phyloP scores from a whole-genome alignment of 2,113 vertebrate species.

The Lepisosteus oculatus region DNA sequence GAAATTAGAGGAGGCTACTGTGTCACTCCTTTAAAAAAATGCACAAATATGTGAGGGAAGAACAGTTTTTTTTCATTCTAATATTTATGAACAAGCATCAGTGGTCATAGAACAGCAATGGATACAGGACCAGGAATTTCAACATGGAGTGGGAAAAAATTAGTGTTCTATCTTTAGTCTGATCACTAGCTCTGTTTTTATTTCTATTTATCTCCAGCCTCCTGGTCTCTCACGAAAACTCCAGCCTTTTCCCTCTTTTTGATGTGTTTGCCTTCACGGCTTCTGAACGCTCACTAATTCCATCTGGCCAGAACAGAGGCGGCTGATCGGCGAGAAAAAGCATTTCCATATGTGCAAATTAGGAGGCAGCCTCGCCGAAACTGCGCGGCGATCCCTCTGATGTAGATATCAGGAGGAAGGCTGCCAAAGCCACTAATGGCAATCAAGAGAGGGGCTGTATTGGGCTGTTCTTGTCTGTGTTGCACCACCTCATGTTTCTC shows the following conservation, averaged over 20 bases:
- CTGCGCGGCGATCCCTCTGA: conserved; percentile 77
- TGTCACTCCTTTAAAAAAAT: too few relatives aligned
- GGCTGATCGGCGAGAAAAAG: conserved; percentile 83
- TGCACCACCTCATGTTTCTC: conserved; percentile 33
- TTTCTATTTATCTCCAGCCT: conserved; percentile 38
- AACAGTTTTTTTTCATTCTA: too few relatives aligned
- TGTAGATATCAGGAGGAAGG: conserved; percentile 63
- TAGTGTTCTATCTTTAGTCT: conserved; percentile 23
- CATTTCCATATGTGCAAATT: conserved; percentile 98
- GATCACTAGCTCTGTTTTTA: conserved; percentile 12
- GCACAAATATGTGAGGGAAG: too few relatives aligned
- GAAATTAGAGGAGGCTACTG: too few relatives aligned
- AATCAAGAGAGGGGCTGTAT: conserved; percentile 71
- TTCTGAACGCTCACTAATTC: conserved; percentile 92
- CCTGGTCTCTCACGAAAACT: conserved; percentile 27
- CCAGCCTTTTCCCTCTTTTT: conserved; percentile 50
- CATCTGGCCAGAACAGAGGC: conserved; percentile 98
- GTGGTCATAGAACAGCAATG: too few relatives aligned
- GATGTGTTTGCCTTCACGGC: conserved; percentile 94
- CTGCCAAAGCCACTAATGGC: conserved; percentile 85
- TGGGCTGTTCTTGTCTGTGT: conserved; percentile 50
- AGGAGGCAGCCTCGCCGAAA: conserved; percentile 82
- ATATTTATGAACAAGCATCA: too few relatives aligned
- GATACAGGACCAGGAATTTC: background rate
- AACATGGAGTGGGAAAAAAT: conserved; percentile 10